Evolutionary conservation across 2,113 vertebrate species (phyloP).

Genomic region (Edolisoma coerulescens): DNA sequence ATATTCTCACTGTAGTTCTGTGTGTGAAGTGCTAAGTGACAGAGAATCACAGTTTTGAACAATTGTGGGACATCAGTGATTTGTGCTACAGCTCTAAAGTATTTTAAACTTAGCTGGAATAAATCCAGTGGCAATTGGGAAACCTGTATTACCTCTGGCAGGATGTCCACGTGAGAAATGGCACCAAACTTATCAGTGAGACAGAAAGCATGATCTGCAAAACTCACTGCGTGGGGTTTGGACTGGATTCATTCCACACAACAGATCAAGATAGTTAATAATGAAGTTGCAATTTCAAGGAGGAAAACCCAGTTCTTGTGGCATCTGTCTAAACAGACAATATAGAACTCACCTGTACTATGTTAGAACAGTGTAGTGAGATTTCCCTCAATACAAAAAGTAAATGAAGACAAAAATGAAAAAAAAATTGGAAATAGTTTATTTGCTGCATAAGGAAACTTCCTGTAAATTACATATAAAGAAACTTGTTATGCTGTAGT

Average conservation of each 20-base stretch:
- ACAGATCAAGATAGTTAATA: neutral
- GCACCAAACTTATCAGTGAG: neutral
- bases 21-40: neutral
- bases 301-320: neutral
- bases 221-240: neutral
- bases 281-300: neutral
- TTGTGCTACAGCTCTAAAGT: neutral
- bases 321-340: neutral
- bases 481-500: constrained; percentile 71
- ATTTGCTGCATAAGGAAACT: constrained; percentile 73
- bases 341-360: neutral
- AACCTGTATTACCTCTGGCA: neutral
- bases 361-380: neutral
- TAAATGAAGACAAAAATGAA: constrained; percentile 1
- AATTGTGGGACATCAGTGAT: rapidly evolving
- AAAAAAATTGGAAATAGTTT: constrained; percentile 65
- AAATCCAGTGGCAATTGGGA: neutral
- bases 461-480: constrained; percentile 75
- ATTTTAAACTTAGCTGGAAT: neutral
- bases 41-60: neutral
- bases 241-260: neutral
- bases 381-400: neutral
- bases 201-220: neutral
- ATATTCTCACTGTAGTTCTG: neutral
- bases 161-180: neutral